Evolutionary conservation across 2,888 invertebrate genomes (phyloP).

Genomic region (Osmoderma eremita): DNA sequence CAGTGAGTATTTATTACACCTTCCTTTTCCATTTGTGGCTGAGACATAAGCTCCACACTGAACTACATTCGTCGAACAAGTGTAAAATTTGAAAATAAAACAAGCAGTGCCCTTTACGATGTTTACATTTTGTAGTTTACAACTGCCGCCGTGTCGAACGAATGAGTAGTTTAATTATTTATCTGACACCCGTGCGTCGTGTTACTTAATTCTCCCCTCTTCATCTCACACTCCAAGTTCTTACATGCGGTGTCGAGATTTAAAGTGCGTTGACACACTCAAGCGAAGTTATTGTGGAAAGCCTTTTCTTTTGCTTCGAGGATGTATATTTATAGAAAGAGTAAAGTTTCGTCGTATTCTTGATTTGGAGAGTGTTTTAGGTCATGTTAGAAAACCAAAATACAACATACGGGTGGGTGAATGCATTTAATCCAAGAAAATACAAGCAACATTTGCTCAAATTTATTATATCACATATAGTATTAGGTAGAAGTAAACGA

Average conservation of each 20-base stretch:
- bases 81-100: slow-evolving; percentile 36
- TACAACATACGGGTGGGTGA: no score
- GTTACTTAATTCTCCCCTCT: slow-evolving; percentile 21
- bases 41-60: slow-evolving; percentile 3
- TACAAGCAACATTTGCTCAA: no score
- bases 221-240: background rate
- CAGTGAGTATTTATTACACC: background rate
- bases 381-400: no score
- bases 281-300: slow-evolving; percentile 9
- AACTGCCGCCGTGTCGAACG: slow-evolving; percentile 19
- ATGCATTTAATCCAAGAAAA: no score
- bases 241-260: slow-evolving; percentile 9
- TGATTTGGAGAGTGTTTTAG: no score
- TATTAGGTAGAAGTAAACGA: no score
- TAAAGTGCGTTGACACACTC: slow-evolving; percentile 30
- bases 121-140: slow-evolving; percentile 33
- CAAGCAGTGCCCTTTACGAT: slow-evolving; percentile 33
- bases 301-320: slow-evolving; percentile 1
- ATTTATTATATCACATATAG: no score
- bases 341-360: background rate
- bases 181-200: slow-evolving; percentile 33
- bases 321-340: slow-evolving; percentile 1
- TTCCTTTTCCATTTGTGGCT: slow-evolving; percentile 15
- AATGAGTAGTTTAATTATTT: slow-evolving; percentile 34
- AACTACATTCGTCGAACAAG: slow-evolving; percentile 5